Conservation (phyloP, 2,113 vertebrate species). For the Cyanoramphus novaezelandiae region DNA sequence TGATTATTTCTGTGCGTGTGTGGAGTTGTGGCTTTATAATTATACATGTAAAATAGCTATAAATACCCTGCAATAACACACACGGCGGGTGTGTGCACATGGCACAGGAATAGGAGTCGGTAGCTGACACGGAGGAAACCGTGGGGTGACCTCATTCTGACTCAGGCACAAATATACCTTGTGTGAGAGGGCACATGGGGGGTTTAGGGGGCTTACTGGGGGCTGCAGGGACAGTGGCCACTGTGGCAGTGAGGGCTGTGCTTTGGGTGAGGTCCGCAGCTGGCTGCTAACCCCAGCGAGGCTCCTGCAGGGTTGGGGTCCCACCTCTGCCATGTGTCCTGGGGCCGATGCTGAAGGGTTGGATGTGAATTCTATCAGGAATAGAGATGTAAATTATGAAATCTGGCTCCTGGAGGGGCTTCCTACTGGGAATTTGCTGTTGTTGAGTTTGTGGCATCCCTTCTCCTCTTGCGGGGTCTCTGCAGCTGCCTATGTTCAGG, state of each 20-base stretch:
- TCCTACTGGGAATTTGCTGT: not conserved
- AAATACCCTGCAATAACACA: slow-evolving; percentile 64
- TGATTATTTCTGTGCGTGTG: not conserved
- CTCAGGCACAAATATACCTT: slow-evolving; percentile 43
- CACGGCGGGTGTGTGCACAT: slow-evolving; percentile 2
- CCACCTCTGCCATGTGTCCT: not conserved
- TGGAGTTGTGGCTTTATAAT: slow-evolving; percentile 53
- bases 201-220: not conserved
- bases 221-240: not conserved
- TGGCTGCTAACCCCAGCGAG: not conserved
- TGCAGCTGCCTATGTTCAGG: fast-evolving
- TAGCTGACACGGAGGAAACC: slow-evolving; percentile 49
- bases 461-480: not conserved
- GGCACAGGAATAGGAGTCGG: slow-evolving; percentile 52
- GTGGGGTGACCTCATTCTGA: slow-evolving; percentile 58
- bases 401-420: not conserved
- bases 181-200: not conserved
- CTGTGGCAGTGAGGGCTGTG: not conserved
- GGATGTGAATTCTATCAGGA: not conserved
- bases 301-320: not conserved
- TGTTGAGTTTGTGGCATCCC: not conserved
- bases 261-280: not conserved
- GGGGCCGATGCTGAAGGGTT: not conserved
- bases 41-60: slow-evolving; percentile 36
- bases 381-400: not conserved